Evolutionary conservation across 1,140 invertebrate species (phyloP).

Genomic region (Daktulosphaira vitifoliae): DNA sequence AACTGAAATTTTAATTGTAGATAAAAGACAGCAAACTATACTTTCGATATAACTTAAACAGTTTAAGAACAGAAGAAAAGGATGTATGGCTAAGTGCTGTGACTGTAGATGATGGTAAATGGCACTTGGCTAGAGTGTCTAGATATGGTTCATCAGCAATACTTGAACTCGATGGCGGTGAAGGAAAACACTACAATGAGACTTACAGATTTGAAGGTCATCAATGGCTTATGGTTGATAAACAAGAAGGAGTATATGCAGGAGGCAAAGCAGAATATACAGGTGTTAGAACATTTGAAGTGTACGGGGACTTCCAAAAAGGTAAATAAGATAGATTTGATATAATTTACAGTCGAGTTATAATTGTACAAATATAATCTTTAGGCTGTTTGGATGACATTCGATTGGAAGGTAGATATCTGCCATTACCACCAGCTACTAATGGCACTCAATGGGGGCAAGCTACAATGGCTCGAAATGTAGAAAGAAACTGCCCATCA

Average conservation of each 20-base stretch:
- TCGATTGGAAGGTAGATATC: conserved; percentile 80
- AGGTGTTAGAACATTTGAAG: conserved; percentile 81
- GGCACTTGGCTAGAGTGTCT: conserved; percentile 79
- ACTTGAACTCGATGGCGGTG: conserved; percentile 86
- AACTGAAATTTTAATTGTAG: conserved; percentile 45
- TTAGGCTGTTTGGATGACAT: conserved; percentile 76
- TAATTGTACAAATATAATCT: conserved; percentile 7
- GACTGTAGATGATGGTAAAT: conserved; percentile 89
- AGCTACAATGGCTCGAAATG: conserved; percentile 80
- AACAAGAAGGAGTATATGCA: conserved; percentile 88
- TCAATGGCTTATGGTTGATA: conserved; percentile 84
- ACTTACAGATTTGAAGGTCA: conserved; percentile 84
- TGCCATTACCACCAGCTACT: conserved; percentile 84
- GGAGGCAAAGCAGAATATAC: conserved; percentile 92
- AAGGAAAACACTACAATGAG: conserved; percentile 89
- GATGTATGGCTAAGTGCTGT: conserved; percentile 84
- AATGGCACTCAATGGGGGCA: conserved; percentile 91
- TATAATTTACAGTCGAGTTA: not conserved
- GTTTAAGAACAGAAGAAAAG: conserved; percentile 74
- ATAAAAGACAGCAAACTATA: conserved; percentile 81
- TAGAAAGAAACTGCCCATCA: conserved; percentile 82
- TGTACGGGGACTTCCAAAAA: conserved; percentile 91
- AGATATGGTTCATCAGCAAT: conserved; percentile 90
- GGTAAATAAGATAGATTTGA: conserved; percentile 46
- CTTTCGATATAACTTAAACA: conserved; percentile 89